A percentile compares a stretch with the other conserved stretches of the same genome.
phyloP scores from a whole-genome alignment of 2,113 vertebrate species.

The Tor tambroides region DNA sequence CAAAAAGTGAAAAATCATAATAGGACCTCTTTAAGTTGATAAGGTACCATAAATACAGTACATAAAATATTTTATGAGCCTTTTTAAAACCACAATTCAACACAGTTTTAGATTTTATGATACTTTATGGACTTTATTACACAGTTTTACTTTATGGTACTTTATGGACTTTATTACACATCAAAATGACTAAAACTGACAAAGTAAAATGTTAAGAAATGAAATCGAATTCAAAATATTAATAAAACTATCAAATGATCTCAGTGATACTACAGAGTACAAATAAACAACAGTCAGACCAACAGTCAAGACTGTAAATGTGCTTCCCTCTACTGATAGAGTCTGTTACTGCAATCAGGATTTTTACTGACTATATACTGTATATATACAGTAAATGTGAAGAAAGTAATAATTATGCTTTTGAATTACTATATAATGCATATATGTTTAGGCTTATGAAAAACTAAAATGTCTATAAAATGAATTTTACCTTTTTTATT shows the following conservation, averaged over 20 bases:
- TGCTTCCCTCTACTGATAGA: conserved; percentile 69
- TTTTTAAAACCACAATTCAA: neutral
- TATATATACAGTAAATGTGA: neutral
- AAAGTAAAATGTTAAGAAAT: neutral
- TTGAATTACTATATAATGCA: too few relatives aligned
- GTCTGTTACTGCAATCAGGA: neutral
- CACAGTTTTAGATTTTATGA: neutral
- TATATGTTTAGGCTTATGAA: too few relatives aligned
- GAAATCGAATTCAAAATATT: neutral
- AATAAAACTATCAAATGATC: neutral
- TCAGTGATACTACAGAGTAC: neutral
- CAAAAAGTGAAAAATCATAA: too few relatives aligned
- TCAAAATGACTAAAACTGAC: neutral
- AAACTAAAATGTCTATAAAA: too few relatives aligned
- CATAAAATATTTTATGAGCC: neutral
- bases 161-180: neutral
- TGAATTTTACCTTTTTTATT: too few relatives aligned
- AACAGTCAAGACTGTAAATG: conserved; percentile 38
- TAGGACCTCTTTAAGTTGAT: too few relatives aligned
- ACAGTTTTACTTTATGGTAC: too few relatives aligned
- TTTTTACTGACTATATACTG: neutral
- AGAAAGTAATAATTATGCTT: too few relatives aligned
- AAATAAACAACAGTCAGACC: neutral
- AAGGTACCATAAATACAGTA: too few relatives aligned
- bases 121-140: too few relatives aligned